Base-by-base conservation (phyloP, 1,140 invertebrate species). In the Nephotettix cincticeps region DNA sequence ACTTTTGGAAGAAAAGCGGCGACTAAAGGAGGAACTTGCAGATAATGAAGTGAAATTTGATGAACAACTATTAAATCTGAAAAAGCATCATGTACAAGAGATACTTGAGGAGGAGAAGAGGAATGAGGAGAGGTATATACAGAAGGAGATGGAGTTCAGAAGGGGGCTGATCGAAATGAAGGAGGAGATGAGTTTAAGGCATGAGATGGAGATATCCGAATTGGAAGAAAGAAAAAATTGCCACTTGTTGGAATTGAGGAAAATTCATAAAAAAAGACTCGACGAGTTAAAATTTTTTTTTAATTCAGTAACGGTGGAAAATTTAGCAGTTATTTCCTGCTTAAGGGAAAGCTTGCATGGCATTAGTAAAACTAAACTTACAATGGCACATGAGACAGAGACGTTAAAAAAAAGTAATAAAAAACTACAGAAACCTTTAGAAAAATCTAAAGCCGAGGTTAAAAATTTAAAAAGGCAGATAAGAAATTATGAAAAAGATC, bases 191-290 rank as follows among this genome's bases (percentile, higher is more conserved):
- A 61, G 14, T 27, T n/a, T 61, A 9, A 61, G 23, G n/a, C 56
- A 61, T 23, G 27, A 29, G n/a, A 61, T 61, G 56, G 56, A 61
- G 28, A 61, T 27, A 25, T 61, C 56, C 9, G 56, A 61, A 61
- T 6, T 61, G 25, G 56, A 61, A 28, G 56, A 61, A 61, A 61
- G 56, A n/a, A 61, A 61, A 25, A 61, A 61, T 25, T 27, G 14
- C 28, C 56, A 61, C 56, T 29, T 61, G 23, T 9, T 29, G 13
- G 56, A 61, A 61, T 25, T 61, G 56, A 61, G 23, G 23, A 25
- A 25, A 1, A 61, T 61, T 21, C 21, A 61, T n/a, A 61, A 61
- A 11, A 27, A 14, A 9, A 14, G 56, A 11, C 11, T 29, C 1
- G 25, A 25, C 21, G 56, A 61, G 23, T 21, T 28, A 25, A 61